Evolutionary conservation across 92 coral and sea anemone genomes (phyloP).

Genomic region (Paramuricea clavata): DNA sequence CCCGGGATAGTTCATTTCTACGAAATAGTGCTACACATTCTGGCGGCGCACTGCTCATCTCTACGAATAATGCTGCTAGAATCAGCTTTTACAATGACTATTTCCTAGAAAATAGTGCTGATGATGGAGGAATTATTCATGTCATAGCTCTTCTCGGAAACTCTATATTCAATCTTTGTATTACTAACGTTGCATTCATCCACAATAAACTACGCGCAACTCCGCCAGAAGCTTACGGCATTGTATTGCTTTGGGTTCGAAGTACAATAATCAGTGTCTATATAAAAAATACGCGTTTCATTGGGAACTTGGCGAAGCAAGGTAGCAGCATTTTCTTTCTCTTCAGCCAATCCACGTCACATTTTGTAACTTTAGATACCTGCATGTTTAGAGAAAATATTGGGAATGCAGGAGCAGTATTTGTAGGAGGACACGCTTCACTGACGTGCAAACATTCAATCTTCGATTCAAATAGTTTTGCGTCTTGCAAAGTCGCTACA

Average conservation of each 20-base stretch:
- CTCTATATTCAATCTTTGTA: constrained; percentile 18
- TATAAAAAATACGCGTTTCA: background rate
- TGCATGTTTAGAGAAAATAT: background rate
- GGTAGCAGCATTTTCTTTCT: background rate
- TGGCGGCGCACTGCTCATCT: background rate
- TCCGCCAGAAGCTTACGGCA: background rate
- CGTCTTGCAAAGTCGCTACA: background rate
- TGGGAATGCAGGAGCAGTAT: background rate
- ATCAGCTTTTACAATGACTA: constrained; percentile 11
- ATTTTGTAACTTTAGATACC: background rate
- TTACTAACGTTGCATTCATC: constrained; percentile 8
- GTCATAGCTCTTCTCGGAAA: background rate
- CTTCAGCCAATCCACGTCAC: background rate
- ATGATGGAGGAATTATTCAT: constrained; percentile 20
- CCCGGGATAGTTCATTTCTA: background rate
- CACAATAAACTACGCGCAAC: background rate
- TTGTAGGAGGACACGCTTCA: background rate
- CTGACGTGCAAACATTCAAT: constrained; percentile 2
- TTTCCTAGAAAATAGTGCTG: constrained; percentile 18
- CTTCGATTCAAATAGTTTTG: background rate
- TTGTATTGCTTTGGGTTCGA: background rate
- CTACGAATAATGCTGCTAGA: background rate
- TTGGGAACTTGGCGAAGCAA: background rate
- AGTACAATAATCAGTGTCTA: background rate
- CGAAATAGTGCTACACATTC: background rate